Evolutionary conservation across 2,888 invertebrate species (phyloP).

Genomic region (Troides helena): DNA sequence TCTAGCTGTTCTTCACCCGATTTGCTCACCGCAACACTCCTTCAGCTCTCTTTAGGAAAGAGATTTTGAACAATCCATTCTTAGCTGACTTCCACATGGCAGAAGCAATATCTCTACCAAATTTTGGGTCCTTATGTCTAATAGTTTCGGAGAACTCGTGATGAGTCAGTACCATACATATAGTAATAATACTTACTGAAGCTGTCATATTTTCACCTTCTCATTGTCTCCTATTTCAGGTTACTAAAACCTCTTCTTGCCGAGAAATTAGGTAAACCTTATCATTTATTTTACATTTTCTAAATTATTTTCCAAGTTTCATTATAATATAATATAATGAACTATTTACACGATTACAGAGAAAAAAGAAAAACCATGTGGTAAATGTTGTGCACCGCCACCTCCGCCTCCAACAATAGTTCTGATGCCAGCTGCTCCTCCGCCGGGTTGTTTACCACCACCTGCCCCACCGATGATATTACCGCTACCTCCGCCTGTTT

Average conservation of each 20-base stretch:
- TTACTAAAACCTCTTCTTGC: slow-evolving; percentile 60
- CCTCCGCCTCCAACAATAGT: slow-evolving; percentile 58
- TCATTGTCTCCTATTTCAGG: slow-evolving; percentile 40
- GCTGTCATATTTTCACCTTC: not conserved
- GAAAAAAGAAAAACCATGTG: slow-evolving; percentile 39
- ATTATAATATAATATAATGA: not conserved
- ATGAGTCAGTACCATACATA: too few species aligned
- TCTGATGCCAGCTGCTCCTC: slow-evolving; percentile 57
- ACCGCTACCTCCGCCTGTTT: slow-evolving; percentile 38
- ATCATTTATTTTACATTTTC: not conserved
- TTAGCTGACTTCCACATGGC: too few species aligned
- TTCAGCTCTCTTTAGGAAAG: too few species aligned
- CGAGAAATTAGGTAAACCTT: slow-evolving; percentile 53
- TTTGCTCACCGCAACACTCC: too few species aligned
- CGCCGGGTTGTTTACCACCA: slow-evolving; percentile 43
- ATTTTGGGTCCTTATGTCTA: too few species aligned
- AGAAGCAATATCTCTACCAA: too few species aligned
- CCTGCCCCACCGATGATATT: slow-evolving; percentile 34
- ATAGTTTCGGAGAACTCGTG: too few species aligned
- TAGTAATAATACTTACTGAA: not conserved
- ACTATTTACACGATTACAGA: slow-evolving; percentile 31
- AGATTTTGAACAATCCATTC: too few species aligned
- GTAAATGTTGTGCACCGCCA: slow-evolving; percentile 42
- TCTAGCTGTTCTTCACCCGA: too few species aligned
- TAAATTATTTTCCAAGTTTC: slow-evolving; percentile 10